Conservation (phyloP, 2,888 invertebrate species). For the Cyaniris semiargus region DNA sequence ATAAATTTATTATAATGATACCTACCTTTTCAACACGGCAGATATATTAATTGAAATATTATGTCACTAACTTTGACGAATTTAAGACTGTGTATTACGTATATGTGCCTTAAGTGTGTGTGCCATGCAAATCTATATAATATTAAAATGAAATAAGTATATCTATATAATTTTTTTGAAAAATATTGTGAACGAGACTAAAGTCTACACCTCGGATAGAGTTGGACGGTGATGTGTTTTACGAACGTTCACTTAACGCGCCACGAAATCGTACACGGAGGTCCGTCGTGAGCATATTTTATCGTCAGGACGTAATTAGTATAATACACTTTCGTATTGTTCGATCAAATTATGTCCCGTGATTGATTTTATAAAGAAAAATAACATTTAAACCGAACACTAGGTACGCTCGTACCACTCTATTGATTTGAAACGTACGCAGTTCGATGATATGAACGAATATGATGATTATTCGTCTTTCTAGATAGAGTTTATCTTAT, state of each 20-base stretch:
- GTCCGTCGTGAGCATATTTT: constrained; percentile 1
- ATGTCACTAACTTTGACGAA: no score
- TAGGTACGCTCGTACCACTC: constrained; percentile 32
- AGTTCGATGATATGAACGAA: background rate
- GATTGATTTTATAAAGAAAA: constrained; percentile 34
- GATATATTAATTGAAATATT: no score
- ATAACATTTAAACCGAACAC: constrained; percentile 35
- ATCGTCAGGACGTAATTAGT: background rate
- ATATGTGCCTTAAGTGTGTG: no score
- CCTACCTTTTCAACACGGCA: no score
- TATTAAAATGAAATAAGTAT: background rate
- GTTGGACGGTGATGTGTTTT: constrained; percentile 27
- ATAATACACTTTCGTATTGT: background rate
- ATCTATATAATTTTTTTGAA: background rate
- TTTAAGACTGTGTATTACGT: no score
- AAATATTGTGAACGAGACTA: background rate
- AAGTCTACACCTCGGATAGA: background rate
- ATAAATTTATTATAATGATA: no score
- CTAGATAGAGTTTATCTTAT: background rate
- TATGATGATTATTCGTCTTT: background rate
- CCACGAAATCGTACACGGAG: background rate
- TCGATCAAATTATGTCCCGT: background rate
- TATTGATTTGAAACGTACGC: constrained; percentile 31
- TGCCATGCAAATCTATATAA: no score
- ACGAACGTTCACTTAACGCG: constrained; percentile 30